phyloP scores from a whole-genome alignment of 1,140 invertebrate genomes.

The Episyrphus balteatus region DNA sequence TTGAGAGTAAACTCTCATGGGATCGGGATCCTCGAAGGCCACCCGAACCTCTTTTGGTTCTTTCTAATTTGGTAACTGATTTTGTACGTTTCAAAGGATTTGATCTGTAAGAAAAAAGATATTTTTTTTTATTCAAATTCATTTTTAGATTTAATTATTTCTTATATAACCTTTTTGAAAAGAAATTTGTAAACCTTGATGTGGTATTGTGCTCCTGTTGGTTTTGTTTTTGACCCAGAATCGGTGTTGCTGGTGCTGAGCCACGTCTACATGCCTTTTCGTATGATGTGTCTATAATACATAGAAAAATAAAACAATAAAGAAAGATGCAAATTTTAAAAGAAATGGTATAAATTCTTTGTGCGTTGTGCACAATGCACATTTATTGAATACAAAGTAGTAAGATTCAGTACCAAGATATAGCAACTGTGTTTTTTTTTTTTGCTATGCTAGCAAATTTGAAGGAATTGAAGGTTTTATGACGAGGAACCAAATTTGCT shows the following conservation, averaged over 20 bases:
- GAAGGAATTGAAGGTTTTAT: too few relatives aligned
- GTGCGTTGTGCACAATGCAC: too few relatives aligned
- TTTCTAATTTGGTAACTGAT: constrained; percentile 80
- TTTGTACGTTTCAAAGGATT: constrained; percentile 85
- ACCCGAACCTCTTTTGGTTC: constrained; percentile 50
- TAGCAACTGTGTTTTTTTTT: too few relatives aligned
- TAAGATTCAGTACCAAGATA: too few relatives aligned
- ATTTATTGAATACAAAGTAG: too few relatives aligned
- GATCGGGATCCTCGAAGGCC: constrained; percentile 46
- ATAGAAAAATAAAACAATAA: constrained; percentile 19
- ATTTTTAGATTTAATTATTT: background rate
- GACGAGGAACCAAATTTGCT: too few relatives aligned
- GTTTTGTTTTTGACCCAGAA: constrained; percentile 47
- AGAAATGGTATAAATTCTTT: too few relatives aligned
- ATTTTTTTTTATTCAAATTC: too few relatives aligned
- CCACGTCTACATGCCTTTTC: constrained; percentile 79
- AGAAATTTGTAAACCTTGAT: constrained; percentile 75
- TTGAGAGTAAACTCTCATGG: constrained; percentile 79
- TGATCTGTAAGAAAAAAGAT: constrained; percentile 51
- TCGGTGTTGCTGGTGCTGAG: constrained; percentile 70
- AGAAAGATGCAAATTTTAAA: background rate
- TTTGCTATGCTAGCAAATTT: too few relatives aligned
- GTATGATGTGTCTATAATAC: constrained; percentile 79
- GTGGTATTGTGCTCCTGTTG: constrained; percentile 33
- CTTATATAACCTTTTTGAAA: constrained; percentile 58